Evolutionary conservation across 2,113 vertebrate genomes (phyloP).

Genomic region (Rhizomys pruinosus): DNA sequence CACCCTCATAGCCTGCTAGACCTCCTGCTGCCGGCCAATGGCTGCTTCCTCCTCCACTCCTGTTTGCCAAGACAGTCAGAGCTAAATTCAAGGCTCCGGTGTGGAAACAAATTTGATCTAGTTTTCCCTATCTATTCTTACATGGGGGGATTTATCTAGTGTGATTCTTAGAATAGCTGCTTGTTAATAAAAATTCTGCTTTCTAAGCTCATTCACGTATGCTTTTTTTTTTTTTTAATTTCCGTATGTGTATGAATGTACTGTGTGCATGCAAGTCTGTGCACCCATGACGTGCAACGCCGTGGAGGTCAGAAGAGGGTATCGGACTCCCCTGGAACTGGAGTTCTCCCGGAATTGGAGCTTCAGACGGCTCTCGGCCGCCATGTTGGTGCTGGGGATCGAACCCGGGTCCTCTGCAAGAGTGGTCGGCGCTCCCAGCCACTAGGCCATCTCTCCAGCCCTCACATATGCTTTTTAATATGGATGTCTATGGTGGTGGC

Average conservation of each 20-base stretch:
- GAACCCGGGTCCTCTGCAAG: too few species aligned
- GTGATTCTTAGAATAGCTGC: background rate
- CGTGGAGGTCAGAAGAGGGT: too few species aligned
- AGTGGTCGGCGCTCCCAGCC: too few species aligned
- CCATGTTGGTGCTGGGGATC: too few species aligned
- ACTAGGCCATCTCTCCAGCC: too few species aligned
- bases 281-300: too few species aligned
- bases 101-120: slow-evolving; percentile 34
- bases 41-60: slow-evolving; percentile 18
- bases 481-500: background rate
- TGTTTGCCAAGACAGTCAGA: slow-evolving; percentile 31
- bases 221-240: too few species aligned
- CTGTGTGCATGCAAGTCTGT: too few species aligned
- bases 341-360: too few species aligned
- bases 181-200: slow-evolving; percentile 49
- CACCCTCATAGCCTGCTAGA: background rate
- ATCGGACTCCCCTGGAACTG: too few species aligned
- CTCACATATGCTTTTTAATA: background rate
- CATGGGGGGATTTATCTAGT: background rate
- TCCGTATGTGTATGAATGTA: too few species aligned
- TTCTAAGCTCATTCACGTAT: background rate
- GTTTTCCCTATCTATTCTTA: slow-evolving; percentile 18
- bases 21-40: background rate
- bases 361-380: too few species aligned
- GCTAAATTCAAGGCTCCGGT: slow-evolving; percentile 54